These are phyloP conservation scores for Leptopilina drosophilae DNA, from an alignment of 2,888 invertebrate genomes.

Conservation along the genomic window DNA sequence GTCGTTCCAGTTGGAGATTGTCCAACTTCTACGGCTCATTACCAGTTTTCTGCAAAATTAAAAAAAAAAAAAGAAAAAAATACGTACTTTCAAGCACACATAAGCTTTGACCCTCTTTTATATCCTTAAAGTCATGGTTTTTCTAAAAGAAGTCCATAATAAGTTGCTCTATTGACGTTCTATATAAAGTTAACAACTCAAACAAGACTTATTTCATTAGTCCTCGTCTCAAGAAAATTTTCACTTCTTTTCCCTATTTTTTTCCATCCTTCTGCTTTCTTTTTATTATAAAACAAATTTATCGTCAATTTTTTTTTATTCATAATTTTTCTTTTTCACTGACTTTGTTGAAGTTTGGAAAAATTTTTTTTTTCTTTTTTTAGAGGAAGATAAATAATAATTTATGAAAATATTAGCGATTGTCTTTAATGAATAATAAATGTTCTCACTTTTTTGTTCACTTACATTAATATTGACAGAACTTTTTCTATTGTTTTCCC, in stretches of 20 bases:
- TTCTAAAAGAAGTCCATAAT: background rate
- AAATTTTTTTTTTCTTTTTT: too few species aligned
- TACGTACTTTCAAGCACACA: background rate
- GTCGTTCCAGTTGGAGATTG: slow-evolving; percentile 16
- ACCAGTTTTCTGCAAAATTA: slow-evolving; percentile 9
- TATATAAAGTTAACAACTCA: background rate
- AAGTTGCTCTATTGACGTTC: background rate
- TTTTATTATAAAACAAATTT: too few species aligned
- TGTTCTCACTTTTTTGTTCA: too few species aligned
- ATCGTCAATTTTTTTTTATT: too few species aligned
- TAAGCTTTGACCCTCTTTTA: slow-evolving; percentile 11
- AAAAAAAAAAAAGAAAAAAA: background rate
- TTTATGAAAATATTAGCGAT: too few species aligned
- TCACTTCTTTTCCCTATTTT: too few species aligned
- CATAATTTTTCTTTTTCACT: too few species aligned
- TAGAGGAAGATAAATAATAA: background rate
- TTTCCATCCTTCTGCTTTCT: too few species aligned
- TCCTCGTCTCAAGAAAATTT: background rate
- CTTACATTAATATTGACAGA: too few species aligned
- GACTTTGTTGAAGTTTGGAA: too few species aligned
- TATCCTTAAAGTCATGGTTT: background rate
- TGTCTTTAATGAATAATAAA: too few species aligned
- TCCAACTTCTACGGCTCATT: slow-evolving; percentile 29
- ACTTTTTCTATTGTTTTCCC: too few species aligned
- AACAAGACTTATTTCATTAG: background rate